phyloP scores from a whole-genome alignment of 2,113 vertebrate genomes.

The Lagopus muta region DNA sequence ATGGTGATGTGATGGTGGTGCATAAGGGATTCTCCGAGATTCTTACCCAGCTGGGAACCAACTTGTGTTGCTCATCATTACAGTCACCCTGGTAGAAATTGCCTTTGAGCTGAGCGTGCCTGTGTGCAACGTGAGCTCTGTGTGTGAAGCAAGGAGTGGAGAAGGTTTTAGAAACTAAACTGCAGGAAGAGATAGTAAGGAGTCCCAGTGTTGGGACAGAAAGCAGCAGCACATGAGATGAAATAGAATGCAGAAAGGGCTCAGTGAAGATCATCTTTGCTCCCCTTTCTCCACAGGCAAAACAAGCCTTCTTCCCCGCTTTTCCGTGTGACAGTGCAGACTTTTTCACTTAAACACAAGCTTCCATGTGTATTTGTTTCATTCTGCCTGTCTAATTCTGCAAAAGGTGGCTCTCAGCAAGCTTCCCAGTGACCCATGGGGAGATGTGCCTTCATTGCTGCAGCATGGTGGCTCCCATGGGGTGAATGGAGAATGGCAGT shows the following conservation, averaged over 20 bases:
- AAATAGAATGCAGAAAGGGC: not conserved
- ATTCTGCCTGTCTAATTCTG: not conserved
- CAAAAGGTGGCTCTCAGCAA: not conserved
- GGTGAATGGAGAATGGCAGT: not conserved
- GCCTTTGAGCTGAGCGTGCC: not conserved
- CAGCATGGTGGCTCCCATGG: not conserved
- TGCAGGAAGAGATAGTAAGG: not conserved
- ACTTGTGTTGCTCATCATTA: no score
- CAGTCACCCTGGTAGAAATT: no score
- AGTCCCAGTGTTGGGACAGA: not conserved
- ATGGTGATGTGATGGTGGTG: not conserved
- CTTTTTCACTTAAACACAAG: accelerated
- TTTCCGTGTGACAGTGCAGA: not conserved
- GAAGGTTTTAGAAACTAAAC: not conserved
- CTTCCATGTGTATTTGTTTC: not conserved
- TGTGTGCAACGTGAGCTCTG: not conserved
- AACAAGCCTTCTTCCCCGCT: not conserved
- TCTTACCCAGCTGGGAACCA: not conserved
- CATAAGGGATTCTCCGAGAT: not conserved
- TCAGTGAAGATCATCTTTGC: not conserved
- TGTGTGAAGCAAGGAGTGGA: not conserved
- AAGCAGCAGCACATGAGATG: not conserved
- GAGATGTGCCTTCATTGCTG: not conserved
- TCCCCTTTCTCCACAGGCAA: not conserved
- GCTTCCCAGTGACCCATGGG: not conserved